Conservation (phyloP, 2,888 invertebrate species). For the Pristionchus mayeri region DNA sequence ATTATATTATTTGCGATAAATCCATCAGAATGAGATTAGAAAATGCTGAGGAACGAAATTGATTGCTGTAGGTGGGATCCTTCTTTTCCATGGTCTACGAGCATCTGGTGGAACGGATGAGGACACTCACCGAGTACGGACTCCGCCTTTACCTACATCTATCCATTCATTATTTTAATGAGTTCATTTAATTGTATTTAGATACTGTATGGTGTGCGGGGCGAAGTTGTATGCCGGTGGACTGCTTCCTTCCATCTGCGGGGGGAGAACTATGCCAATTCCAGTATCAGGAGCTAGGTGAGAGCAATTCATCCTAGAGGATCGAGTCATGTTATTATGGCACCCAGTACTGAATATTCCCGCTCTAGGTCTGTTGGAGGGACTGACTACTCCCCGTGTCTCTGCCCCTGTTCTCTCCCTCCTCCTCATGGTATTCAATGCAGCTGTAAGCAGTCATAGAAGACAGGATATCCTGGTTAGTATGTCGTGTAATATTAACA, state of each 20-base stretch:
- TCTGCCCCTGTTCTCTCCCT: conserved; percentile 27
- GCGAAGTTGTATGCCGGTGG: conserved; percentile 10
- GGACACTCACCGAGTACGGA: conserved; percentile 19
- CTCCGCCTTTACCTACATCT: not conserved
- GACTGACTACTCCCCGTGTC: conserved; percentile 29
- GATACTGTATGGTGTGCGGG: conserved; percentile 43
- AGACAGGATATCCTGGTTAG: not conserved
- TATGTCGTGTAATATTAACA: too few species aligned
- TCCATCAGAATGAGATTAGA: too few species aligned
- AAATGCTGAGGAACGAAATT: too few species aligned
- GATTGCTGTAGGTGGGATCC: not conserved
- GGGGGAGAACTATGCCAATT: conserved; percentile 9
- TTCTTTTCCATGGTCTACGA: conserved; percentile 34
- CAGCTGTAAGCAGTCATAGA: not conserved
- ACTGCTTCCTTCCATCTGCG: conserved; percentile 38
- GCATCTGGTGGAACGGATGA: not conserved
- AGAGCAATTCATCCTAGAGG: not conserved
- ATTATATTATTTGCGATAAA: too few species aligned
- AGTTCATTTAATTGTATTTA: not conserved
- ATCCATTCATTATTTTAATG: too few species aligned
- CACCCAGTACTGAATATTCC: too few species aligned
- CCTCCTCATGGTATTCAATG: conserved; percentile 22
- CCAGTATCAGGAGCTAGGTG: conserved; percentile 39
- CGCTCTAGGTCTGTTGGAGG: conserved; percentile 16
- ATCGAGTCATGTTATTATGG: not conserved